phyloP scores from a whole-genome alignment of 2,113 vertebrate species.

The Zosterops lateralis region DNA sequence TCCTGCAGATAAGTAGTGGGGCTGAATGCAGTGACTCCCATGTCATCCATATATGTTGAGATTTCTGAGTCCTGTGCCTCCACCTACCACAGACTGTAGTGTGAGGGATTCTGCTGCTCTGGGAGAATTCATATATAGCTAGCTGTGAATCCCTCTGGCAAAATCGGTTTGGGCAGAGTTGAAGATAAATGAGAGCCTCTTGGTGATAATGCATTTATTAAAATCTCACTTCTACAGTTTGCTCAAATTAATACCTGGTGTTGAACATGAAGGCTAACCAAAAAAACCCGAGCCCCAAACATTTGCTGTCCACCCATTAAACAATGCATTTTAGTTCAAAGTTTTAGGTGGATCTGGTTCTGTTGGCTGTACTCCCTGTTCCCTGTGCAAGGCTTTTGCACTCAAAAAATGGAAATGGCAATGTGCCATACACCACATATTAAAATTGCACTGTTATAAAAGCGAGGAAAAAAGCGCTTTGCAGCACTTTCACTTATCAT shows the following conservation, averaged over 20 bases:
- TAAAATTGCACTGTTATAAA: conserved; percentile 34
- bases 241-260: background rate
- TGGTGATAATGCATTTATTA: background rate
- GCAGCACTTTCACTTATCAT: conserved; percentile 18
- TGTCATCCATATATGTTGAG: background rate
- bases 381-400: background rate
- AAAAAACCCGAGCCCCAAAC: background rate
- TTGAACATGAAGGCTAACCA: background rate
- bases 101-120: background rate
- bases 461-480: background rate
- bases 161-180: background rate
- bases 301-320: background rate
- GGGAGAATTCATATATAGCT: background rate
- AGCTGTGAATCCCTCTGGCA: background rate
- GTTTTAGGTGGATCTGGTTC: background rate
- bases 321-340: background rate
- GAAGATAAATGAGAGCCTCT: background rate
- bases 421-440: background rate
- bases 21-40: background rate
- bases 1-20: background rate
- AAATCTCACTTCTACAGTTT: background rate
- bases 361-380: conserved; percentile 43
- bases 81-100: background rate
- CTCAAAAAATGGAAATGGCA: conserved; percentile 22
- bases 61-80: background rate